Evolutionary conservation across 2,113 vertebrate species (phyloP).

Genomic region (Corythoichthys intestinalis): DNA sequence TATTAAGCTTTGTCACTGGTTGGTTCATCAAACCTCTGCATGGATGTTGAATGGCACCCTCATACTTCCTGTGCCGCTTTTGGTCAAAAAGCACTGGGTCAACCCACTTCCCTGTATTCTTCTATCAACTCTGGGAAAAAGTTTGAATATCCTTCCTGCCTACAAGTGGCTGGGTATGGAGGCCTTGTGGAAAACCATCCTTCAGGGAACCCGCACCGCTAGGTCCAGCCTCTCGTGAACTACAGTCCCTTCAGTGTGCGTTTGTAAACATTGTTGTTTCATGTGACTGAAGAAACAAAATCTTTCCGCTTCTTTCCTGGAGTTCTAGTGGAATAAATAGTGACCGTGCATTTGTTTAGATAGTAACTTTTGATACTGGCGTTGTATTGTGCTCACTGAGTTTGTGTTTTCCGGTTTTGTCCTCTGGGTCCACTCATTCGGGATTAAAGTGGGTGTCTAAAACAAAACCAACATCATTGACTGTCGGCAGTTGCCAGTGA

Average conservation of each 20-base stretch:
- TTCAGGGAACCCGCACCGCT: conserved; percentile 32
- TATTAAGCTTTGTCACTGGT: background rate
- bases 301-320: conserved; percentile 36
- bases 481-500: conserved; percentile 24
- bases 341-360: conserved; percentile 47
- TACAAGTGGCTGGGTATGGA: conserved; percentile 33
- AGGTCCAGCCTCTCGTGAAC: conserved; percentile 32
- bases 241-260: conserved; percentile 56
- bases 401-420: conserved; percentile 23
- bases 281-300: conserved; percentile 29
- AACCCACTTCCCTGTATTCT: conserved; percentile 71
- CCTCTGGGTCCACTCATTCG: conserved; percentile 10
- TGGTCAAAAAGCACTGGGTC: conserved; percentile 61
- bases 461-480: conserved; percentile 47
- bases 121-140: conserved; percentile 73
- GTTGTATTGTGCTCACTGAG: conserved; percentile 35
- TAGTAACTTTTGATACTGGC: conserved; percentile 19
- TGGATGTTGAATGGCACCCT: conserved; percentile 47
- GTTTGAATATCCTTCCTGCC: conserved; percentile 71
- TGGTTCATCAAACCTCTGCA: conserved; percentile 34
- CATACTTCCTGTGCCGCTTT: conserved; percentile 60
- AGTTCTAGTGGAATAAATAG: conserved; percentile 52
- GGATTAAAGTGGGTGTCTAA: conserved; percentile 22
- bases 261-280: conserved; percentile 36
- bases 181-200: conserved; percentile 48